A percentile compares a stretch with the other conserved stretches of the same genome.
These are phyloP conservation scores for Mycteria americana DNA, from an alignment of 2,797 vertebrate species.

Conservation along the genomic window DNA sequence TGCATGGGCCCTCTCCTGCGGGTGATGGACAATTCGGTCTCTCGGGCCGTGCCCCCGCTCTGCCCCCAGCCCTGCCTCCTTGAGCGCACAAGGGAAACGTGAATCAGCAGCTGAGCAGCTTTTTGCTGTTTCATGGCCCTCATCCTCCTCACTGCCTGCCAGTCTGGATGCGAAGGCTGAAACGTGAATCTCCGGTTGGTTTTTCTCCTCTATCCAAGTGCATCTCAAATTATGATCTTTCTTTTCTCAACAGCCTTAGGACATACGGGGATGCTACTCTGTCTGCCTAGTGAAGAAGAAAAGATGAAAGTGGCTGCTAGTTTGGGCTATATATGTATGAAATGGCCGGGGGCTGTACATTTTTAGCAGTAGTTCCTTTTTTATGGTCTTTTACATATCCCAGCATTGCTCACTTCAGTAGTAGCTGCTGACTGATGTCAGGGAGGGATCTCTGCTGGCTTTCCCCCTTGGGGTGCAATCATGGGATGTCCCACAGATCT, in stretches of 20 bases:
- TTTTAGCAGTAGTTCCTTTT: not conserved
- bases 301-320: not conserved
- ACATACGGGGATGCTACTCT: not conserved
- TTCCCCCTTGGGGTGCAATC: not conserved
- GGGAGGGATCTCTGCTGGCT: not conserved
- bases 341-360: not conserved
- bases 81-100: accelerated
- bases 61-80: not conserved
- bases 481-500: not conserved
- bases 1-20: accelerated
- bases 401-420: accelerated
- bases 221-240: not conserved
- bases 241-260: not conserved
- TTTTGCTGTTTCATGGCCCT: not conserved
- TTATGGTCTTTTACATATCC: not conserved
- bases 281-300: not conserved
- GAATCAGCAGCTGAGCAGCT: not conserved
- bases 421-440: not conserved
- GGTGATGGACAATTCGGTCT: accelerated
- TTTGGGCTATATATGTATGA: not conserved
- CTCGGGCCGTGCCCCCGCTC: accelerated
- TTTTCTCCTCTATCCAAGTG: not conserved
- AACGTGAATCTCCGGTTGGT: not conserved
- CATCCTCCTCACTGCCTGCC: not conserved
- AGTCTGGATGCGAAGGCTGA: not conserved